Percentiles rank a stretch among this genome's conserved stretches.
Conservation (phyloP, 1,140 invertebrate species). For the Magallana angulata region DNA sequence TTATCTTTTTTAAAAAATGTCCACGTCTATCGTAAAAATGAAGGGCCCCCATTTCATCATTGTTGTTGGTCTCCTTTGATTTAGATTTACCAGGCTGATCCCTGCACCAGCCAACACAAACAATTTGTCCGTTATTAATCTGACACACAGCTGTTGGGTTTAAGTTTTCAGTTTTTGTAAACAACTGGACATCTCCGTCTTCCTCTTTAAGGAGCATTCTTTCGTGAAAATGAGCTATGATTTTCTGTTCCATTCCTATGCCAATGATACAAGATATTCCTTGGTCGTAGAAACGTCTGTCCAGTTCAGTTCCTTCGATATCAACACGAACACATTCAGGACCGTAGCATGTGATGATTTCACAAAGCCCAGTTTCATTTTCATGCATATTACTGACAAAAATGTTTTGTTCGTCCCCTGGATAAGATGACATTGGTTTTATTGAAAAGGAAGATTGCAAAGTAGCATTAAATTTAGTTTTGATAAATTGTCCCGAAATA, state of each 20-base stretch:
- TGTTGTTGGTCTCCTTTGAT: no score
- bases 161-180: neutral
- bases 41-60: neutral
- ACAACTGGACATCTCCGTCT: neutral
- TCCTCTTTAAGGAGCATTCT: neutral
- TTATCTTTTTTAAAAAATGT: neutral
- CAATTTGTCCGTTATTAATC: neutral
- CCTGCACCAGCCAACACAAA: neutral
- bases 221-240: neutral
- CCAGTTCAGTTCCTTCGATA: neutral
- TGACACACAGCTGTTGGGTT: neutral
- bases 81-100: neutral
- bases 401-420: neutral
- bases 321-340: neutral
- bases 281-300: neutral
- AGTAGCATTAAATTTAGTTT: constrained; percentile 7
- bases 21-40: constrained; percentile 4
- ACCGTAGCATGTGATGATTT: neutral
- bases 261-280: neutral
- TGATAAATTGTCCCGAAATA: neutral
- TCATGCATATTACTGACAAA: constrained; percentile 12
- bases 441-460: neutral
- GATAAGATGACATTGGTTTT: neutral
- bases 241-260: neutral
- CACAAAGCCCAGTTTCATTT: neutral